Evolutionary conservation across 2,797 vertebrate genomes (phyloP).

Genomic region (Caiman crocodilus): DNA sequence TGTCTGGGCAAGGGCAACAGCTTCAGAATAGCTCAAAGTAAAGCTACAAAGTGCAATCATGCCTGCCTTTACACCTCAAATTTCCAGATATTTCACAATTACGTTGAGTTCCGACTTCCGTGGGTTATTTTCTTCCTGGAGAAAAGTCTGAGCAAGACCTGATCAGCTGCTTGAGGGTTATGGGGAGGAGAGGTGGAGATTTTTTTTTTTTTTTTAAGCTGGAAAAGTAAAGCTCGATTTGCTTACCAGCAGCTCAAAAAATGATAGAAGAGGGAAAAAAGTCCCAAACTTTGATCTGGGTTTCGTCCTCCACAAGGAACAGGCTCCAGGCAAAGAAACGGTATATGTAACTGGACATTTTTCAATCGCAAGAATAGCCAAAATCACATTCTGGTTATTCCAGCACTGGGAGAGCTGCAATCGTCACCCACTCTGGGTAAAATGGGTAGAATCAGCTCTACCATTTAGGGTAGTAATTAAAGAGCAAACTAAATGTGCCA

Average conservation of each 20-base stretch:
- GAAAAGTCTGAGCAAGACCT: background rate
- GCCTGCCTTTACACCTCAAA: background rate
- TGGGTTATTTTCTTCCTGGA: background rate
- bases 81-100: background rate
- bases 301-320: background rate
- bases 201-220: background rate
- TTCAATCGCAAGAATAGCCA: background rate
- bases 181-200: background rate
- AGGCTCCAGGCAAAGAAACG: background rate
- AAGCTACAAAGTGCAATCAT: background rate
- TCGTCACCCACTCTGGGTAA: accelerated
- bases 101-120: background rate
- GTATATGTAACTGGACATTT: background rate
- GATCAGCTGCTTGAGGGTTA: background rate
- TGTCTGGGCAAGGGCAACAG: background rate
- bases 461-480: background rate
- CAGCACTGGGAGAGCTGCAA: background rate
- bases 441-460: background rate
- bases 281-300: background rate
- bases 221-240: background rate
- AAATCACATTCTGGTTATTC: background rate
- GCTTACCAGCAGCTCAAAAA: background rate
- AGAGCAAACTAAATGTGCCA: background rate
- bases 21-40: background rate
- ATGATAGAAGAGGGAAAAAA: background rate